phyloP scores from a whole-genome alignment of 2,888 invertebrate species.

The Byasa hedistus region DNA sequence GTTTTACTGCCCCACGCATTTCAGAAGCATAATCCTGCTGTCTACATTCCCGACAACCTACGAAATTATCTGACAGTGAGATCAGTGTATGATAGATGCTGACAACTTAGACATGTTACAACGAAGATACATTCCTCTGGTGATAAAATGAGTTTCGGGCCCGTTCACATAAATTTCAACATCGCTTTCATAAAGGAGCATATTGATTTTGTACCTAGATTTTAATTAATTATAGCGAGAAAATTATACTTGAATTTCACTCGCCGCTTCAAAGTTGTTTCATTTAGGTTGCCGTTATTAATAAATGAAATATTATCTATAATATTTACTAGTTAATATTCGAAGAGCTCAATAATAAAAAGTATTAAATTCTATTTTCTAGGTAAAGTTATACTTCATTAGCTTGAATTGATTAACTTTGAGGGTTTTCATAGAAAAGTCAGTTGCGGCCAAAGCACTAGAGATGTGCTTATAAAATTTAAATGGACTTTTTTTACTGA shows the following conservation, averaged over 20 bases:
- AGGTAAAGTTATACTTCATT: neutral
- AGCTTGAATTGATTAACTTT: neutral
- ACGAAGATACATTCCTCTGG: constrained; percentile 23
- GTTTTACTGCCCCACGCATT: constrained; percentile 9
- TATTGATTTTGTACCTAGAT: neutral
- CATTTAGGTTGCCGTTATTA: neutral
- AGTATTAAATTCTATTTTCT: neutral
- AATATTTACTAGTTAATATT: neutral
- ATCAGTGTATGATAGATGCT: constrained; percentile 31
- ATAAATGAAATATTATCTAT: neutral
- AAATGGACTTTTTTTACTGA: neutral
- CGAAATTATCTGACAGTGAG: constrained; percentile 30
- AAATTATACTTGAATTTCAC: too few species aligned
- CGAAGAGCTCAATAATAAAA: neutral
- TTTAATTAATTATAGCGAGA: too few species aligned
- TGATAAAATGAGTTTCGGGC: constrained; percentile 16
- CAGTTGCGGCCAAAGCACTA: neutral
- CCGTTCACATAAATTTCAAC: constrained; percentile 17
- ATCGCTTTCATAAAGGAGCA: neutral
- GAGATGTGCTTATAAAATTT: constrained; percentile 1
- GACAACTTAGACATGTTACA: constrained; percentile 30
- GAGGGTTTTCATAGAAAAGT: neutral
- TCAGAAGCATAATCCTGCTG: constrained; percentile 21
- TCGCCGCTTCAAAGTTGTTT: too few species aligned
- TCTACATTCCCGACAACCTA: constrained; percentile 25